Evolutionary conservation across 2,888 invertebrate genomes (phyloP), one percentile per base, ranked within the genome.

Genomic region (Anthophora plumipes): DNA sequence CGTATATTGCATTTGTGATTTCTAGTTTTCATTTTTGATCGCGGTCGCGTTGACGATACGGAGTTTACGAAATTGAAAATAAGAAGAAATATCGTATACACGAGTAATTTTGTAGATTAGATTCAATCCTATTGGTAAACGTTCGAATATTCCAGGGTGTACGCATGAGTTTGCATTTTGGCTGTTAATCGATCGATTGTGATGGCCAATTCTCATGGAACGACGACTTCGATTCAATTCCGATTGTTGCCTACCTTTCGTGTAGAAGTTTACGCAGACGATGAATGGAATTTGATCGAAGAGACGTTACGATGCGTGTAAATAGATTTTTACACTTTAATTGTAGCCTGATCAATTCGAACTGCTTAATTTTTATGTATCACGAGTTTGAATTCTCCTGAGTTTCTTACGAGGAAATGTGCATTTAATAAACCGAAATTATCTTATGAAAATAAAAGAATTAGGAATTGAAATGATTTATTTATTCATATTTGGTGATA

Each of bases 241-340:
- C 37, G 41, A 57, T 41, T 52, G 43, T 59, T 50, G 39, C 3
- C 48, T n/a, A 50, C 48, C 37, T 64, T 37, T 20, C 20, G 20
- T 17, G 64, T 12, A 31, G 17, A 60, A 43, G 41, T 41, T 41
- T 50, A 25, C 6, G n/a, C 20, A 1, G 17, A 14, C 41, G 39
- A 17, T 46, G 41, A 61, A 75, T 70, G 41, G 63, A n/a, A 20
- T 46, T 54, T 48, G 41, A 20, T 25, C 41, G 48, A 5, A n/a
- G 31, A 31, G 20, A 20, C 25, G 17, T 14, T 25, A 20, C 9
- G 20, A 37, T 8, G 20, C 0, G 46, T 39, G 5, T 22, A 31
- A 14, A 11, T 20, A 37, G 46, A 17, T 55, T 48, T 55, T 25
- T 48, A 69, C 55, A 54, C 12, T 14, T 2, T 2, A 9, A n/a